Conservation (phyloP, 2,113 vertebrate species). For the Nannobrachium achirus region DNA sequence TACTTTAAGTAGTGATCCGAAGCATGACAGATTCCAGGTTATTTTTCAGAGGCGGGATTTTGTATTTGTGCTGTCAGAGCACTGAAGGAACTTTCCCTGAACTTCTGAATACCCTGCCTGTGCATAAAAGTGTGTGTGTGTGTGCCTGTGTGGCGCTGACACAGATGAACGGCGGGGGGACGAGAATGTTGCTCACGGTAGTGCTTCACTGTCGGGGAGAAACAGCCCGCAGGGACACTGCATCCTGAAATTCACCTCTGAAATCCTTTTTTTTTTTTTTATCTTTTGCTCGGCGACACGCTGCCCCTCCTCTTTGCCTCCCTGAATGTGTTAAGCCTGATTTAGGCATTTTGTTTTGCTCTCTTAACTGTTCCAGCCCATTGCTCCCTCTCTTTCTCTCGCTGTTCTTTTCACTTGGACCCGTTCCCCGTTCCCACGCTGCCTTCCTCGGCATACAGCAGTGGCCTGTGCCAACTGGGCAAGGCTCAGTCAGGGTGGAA, state of each 20-base stretch:
- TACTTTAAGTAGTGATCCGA: neutral
- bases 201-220: conserved; percentile 37
- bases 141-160: neutral
- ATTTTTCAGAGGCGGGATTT: conserved; percentile 13
- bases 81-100: conserved; percentile 10
- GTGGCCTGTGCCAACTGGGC: conserved; percentile 52
- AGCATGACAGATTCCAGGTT: conserved; percentile 21
- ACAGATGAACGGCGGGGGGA: conserved; percentile 4
- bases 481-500: conserved; percentile 19
- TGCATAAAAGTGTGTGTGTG: neutral
- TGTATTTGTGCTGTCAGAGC: neutral
- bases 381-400: conserved; percentile 16
- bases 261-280: neutral
- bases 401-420: conserved; percentile 39
- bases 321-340: too few relatives aligned
- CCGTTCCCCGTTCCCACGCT: conserved; percentile 69
- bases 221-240: conserved; percentile 39
- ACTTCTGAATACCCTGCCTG: conserved; percentile 5
- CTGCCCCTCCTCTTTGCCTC: neutral
- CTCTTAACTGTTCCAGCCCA: conserved; percentile 9
- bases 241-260: conserved; percentile 20
- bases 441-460: conserved; percentile 38
- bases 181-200: conserved; percentile 16
- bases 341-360: conserved; percentile 5
- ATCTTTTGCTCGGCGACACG: neutral